phyloP scores from a whole-genome alignment of 2,113 vertebrate species.

The Sitta europaea region DNA sequence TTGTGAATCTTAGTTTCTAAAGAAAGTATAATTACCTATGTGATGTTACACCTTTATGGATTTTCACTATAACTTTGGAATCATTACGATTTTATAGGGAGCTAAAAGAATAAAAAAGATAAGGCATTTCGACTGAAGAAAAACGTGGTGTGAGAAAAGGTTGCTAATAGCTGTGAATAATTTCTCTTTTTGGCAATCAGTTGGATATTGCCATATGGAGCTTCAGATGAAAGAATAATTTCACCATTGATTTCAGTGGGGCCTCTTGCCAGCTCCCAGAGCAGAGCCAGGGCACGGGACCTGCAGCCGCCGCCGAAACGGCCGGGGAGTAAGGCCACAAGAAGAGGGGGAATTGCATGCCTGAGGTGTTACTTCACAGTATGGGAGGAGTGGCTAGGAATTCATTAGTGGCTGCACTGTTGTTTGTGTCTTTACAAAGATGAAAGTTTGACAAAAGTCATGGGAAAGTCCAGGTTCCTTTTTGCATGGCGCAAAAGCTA shows the following conservation, averaged over 20 bases:
- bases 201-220: not conserved
- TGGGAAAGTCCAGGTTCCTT: not conserved
- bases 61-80: not conserved
- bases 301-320: not conserved
- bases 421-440: not conserved
- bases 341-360: not conserved
- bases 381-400: not conserved
- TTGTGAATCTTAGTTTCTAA: not conserved
- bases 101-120: not conserved
- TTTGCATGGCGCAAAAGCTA: fast-evolving
- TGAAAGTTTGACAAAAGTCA: not conserved
- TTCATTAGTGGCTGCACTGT: not conserved
- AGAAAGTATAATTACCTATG: not conserved
- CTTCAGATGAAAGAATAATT: not conserved
- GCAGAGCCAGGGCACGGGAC: not conserved
- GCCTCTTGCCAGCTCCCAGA: not conserved
- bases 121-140: not conserved
- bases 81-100: not conserved
- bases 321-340: not conserved
- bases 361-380: not conserved
- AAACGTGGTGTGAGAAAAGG: not conserved
- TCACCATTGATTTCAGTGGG: not conserved
- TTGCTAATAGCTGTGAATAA: not conserved
- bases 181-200: not conserved
- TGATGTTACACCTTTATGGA: not conserved